These are phyloP conservation scores for Chlamydotis undulata DNA, from an alignment of 2,113 vertebrate genomes.

Conservation along the genomic window DNA sequence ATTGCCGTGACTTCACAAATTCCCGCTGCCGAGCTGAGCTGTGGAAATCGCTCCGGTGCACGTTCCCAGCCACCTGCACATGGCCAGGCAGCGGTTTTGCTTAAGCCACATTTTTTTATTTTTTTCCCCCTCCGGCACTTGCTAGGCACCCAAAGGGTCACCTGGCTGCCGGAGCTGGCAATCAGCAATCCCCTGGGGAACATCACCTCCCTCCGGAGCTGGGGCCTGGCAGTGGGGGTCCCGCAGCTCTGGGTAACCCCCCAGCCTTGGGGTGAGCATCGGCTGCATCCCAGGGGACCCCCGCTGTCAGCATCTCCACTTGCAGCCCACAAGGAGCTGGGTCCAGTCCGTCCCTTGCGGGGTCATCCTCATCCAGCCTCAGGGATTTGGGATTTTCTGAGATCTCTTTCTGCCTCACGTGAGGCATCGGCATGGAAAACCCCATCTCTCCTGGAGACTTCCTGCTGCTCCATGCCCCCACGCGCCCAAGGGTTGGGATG, in stretches of 20 bases:
- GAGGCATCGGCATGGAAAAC: neutral
- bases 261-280: neutral
- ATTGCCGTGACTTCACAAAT: conserved; percentile 47
- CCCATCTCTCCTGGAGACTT: accelerated
- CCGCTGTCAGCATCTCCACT: neutral
- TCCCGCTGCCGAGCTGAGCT: conserved; percentile 30
- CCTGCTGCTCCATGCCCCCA: accelerated
- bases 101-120: conserved; percentile 12
- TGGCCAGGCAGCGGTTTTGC: neutral
- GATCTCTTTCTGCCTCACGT: accelerated
- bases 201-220: accelerated
- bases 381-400: neutral
- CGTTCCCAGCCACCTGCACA: conserved; percentile 16
- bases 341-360: accelerated
- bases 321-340: neutral
- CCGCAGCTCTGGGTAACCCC: neutral
- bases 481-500: accelerated
- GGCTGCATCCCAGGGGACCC: neutral
- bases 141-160: accelerated
- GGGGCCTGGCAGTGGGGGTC: neutral
- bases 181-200: accelerated
- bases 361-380: accelerated
- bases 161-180: neutral
- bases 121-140: neutral
- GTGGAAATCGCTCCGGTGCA: conserved; percentile 26